These are phyloP conservation scores for Bungarus multicinctus DNA, from an alignment of 2,113 vertebrate species.

Conservation along the genomic window DNA sequence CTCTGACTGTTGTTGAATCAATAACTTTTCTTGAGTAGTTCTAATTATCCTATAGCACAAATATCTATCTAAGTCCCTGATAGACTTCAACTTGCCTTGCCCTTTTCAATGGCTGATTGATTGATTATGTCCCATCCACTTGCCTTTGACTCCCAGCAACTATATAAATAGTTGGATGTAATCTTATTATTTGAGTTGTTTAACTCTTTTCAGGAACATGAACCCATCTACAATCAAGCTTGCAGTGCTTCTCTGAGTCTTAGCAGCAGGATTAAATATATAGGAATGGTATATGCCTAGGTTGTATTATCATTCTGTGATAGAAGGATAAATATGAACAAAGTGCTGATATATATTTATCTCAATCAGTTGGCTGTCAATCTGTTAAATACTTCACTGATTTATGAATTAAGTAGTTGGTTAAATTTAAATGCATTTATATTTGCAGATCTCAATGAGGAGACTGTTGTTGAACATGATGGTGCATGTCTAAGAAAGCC, in stretches of 20 bases:
- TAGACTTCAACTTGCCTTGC: neutral
- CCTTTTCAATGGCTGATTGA: neutral
- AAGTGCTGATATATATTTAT: neutral
- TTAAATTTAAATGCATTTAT: neutral
- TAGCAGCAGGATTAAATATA: neutral
- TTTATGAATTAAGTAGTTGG: conserved; percentile 1
- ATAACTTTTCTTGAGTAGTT: neutral
- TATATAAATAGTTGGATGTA: neutral
- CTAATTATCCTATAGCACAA: neutral
- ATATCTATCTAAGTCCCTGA: neutral
- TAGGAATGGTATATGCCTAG: neutral
- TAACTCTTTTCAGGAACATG: neutral
- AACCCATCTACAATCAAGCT: neutral
- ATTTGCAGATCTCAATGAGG: neutral
- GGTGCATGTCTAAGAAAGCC: neutral
- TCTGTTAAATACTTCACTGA: neutral
- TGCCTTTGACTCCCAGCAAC: neutral
- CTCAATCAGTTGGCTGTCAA: neutral
- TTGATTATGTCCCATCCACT: neutral
- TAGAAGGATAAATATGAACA: neutral
- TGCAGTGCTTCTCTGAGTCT: neutral
- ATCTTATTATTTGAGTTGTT: neutral
- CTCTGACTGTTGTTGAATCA: neutral
- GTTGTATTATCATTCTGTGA: neutral
- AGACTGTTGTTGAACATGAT: neutral